Conservation (phyloP, 2,797 vertebrate genomes). For the Typhlichthys subterraneus region DNA sequence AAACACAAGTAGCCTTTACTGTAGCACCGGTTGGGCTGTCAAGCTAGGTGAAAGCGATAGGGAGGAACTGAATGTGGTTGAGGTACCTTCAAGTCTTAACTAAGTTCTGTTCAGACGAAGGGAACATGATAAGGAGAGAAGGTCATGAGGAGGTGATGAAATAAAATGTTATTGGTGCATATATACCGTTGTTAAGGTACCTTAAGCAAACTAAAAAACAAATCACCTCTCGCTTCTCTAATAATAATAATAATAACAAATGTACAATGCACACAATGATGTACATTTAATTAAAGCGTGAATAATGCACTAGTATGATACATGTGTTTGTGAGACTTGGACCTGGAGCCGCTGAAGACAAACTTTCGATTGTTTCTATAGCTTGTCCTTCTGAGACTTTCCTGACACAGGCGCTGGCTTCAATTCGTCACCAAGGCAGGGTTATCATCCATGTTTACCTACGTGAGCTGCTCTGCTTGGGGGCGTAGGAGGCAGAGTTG, state of each 20-base stretch:
- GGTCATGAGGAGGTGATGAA: too few relatives aligned
- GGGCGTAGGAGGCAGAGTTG: slow-evolving; percentile 15
- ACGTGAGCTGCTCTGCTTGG: slow-evolving; percentile 23
- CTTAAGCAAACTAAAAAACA: too few relatives aligned
- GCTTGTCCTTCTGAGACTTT: slow-evolving; percentile 47
- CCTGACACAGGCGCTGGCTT: slow-evolving; percentile 2
- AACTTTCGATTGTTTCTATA: slow-evolving; percentile 33
- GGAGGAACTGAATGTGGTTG: background rate
- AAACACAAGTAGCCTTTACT: slow-evolving; percentile 62
- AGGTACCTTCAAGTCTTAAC: background rate
- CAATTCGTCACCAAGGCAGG: slow-evolving; percentile 26
- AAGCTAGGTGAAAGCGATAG: slow-evolving; percentile 8
- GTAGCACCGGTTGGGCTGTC: slow-evolving; percentile 37
- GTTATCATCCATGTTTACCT: slow-evolving; percentile 36
- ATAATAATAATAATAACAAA: too few relatives aligned
- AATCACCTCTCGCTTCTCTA: too few relatives aligned
- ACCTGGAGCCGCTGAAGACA: slow-evolving; percentile 14
- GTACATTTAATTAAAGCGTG: too few relatives aligned
- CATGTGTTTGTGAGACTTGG: too few relatives aligned
- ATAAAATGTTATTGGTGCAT: too few relatives aligned
- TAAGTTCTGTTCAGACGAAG: too few relatives aligned
- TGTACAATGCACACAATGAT: too few relatives aligned
- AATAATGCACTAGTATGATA: too few relatives aligned
- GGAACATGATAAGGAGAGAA: too few relatives aligned
- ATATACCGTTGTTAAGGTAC: too few relatives aligned